Evolutionary conservation across 2,113 vertebrate species (phyloP).

Genomic region (Leucosticte australis): DNA sequence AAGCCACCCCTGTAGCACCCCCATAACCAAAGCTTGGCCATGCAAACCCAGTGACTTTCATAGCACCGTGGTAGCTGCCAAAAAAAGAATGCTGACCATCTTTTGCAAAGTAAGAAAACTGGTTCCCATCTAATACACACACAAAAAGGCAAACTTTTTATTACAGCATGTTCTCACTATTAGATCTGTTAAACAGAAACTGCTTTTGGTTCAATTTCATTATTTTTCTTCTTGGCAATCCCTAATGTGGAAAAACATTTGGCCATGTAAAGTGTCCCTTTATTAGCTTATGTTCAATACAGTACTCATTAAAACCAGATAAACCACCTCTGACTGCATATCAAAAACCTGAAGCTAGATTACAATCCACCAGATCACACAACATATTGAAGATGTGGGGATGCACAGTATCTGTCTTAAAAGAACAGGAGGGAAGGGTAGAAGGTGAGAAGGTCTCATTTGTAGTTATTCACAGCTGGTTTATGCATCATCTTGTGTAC

Average conservation of each 20-base stretch:
- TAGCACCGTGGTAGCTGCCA: neutral
- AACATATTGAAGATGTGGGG: neutral
- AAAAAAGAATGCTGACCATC: neutral
- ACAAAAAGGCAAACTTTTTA: neutral
- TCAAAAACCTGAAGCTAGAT: neutral
- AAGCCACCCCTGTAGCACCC: neutral
- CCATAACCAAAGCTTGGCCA: neutral
- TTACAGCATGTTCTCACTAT: neutral
- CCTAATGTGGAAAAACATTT: neutral
- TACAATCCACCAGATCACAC: neutral
- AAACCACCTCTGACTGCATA: neutral
- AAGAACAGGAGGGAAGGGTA: neutral
- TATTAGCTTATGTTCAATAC: neutral
- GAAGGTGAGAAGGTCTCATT: neutral
- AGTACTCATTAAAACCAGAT: neutral
- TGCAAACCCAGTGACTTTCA: neutral
- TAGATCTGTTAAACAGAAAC: neutral
- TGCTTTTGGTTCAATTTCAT: neutral
- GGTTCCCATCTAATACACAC: neutral
- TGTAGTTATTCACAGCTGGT: neutral
- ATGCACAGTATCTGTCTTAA: neutral
- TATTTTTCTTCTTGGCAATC: neutral
- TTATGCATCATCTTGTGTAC: neutral
- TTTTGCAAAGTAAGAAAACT: neutral
- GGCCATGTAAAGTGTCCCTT: neutral